These are phyloP conservation scores for Xenopus borealis DNA, from an alignment of 2,113 vertebrate genomes.

Conservation along the genomic window DNA sequence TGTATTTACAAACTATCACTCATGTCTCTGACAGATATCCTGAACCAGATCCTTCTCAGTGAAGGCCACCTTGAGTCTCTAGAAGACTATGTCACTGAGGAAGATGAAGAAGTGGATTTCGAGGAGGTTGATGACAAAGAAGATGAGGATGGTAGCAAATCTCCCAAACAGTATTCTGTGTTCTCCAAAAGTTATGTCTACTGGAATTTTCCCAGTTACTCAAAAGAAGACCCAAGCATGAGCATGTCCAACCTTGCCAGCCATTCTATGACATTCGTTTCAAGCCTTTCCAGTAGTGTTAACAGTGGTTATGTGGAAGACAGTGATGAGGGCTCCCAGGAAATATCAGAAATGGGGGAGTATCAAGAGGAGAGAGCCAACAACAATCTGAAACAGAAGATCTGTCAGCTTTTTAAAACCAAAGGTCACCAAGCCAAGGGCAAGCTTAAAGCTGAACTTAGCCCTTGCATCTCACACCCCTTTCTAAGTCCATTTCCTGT, in stretches of 20 bases:
- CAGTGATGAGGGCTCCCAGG: conserved; percentile 69
- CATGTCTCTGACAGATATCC: conserved; percentile 69
- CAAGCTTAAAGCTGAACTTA: conserved; percentile 51
- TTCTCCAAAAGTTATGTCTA: conserved; percentile 56
- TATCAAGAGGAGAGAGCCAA: conserved; percentile 50
- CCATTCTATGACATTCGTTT: conserved; percentile 75
- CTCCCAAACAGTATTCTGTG: conserved; percentile 58
- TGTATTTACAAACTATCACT: too few species aligned
- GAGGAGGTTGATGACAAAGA: conserved; percentile 70
- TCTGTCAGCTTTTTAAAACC: conserved; percentile 82
- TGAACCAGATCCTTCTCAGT: conserved; percentile 80
- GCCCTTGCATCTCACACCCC: conserved; percentile 10
- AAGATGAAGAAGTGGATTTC: conserved; percentile 58
- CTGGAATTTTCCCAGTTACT: conserved; percentile 67
- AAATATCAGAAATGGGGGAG: conserved; percentile 47
- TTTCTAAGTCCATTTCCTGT: not conserved
- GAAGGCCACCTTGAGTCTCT: conserved; percentile 59
- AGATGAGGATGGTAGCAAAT: conserved; percentile 51
- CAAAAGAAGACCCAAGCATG: conserved; percentile 64
- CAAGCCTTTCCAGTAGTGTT: conserved; percentile 72
- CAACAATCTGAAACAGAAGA: conserved; percentile 70
- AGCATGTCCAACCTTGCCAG: conserved; percentile 69
- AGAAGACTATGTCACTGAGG: conserved; percentile 67
- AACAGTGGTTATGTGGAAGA: conserved; percentile 92
- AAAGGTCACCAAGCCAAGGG: conserved; percentile 65